Evolutionary conservation across 2,888 invertebrate species (phyloP), one percentile per base, ranked within the genome.

Genomic region (Zaprionus bogoriensis): DNA sequence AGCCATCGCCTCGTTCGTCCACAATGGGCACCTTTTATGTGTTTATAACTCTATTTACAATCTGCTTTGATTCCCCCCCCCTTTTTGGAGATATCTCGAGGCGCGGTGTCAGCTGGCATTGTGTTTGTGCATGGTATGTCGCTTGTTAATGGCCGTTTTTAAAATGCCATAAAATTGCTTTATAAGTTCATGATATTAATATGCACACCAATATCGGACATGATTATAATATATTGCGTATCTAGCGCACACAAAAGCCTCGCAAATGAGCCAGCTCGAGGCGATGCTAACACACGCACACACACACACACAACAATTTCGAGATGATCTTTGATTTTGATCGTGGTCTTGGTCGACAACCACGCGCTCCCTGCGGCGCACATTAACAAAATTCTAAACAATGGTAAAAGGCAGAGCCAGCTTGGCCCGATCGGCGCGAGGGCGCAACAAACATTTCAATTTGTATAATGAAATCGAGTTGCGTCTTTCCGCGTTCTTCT

Each of bases 141-240:
- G 64, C 48, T 83, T 87, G 86, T 83, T 83, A 83, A 83, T 83
- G 75, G 86, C 60, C 69, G 83, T 86, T 87, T 86, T 83, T 83
- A 83, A 83, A 86, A 85, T 68, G 84, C 87, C 73, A 86, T 83
- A 86, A 83, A 83, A 86, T 64, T 77, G 83, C 86, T 83, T 83
- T 86, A 79, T 83, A 83, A 68, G 80, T 63, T 66, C 68, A 74
- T 53, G 80, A 79, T 83, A 83, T 83, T 83, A 86, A 86, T 87
- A 86, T 86, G 87, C 87, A 66, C 65, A 79, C 77, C 82, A 79
- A 83, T 87, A 83, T 87, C 77, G 83, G 77, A 80, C 77, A 74
- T 87, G 87, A 87, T 83, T 86, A 80, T 83, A 86, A 83, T 85
- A 83, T 87, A 83, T 83, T 87, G 80, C 59, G 44, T 64, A 79